Evolutionary conservation across 1,140 invertebrate genomes (phyloP).

Genomic region (Hestina assimilis): DNA sequence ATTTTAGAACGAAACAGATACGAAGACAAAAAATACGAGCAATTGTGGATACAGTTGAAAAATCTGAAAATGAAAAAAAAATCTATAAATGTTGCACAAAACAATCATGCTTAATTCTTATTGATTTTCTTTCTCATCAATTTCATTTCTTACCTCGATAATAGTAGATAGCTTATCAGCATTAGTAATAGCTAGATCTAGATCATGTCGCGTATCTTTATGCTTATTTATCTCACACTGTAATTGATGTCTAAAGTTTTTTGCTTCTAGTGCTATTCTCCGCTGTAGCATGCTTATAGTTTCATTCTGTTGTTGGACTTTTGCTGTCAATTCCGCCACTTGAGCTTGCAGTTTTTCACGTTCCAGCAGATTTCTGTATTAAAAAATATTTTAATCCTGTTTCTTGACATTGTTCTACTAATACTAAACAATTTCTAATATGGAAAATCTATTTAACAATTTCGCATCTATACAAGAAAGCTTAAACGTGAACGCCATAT

Average conservation of each 20-base stretch:
- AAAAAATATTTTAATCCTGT: constrained; percentile 3
- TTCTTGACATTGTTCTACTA: no score
- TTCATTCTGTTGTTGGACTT: constrained; percentile 83
- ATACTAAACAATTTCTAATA: no score
- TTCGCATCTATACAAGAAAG: no score
- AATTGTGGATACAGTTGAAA: no score
- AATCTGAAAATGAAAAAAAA: not conserved
- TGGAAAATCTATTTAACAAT: no score
- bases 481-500: no score
- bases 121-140: not conserved
- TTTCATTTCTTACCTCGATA: constrained; percentile 70
- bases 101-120: no score
- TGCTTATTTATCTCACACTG: constrained; percentile 83
- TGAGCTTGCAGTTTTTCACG: constrained; percentile 84
- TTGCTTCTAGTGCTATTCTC: constrained; percentile 83
- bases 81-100: not conserved
- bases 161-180: constrained; percentile 79
- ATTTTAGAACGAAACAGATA: no score
- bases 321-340: constrained; percentile 81
- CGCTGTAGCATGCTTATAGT: constrained; percentile 84
- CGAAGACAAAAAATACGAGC: no score
- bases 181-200: constrained; percentile 81
- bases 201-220: constrained; percentile 83
- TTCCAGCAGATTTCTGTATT: constrained; percentile 82
- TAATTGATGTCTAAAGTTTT: constrained; percentile 85